Evolutionary conservation across 2,797 vertebrate species (phyloP).

Genomic region (Acrossocheilus fasciatus): DNA sequence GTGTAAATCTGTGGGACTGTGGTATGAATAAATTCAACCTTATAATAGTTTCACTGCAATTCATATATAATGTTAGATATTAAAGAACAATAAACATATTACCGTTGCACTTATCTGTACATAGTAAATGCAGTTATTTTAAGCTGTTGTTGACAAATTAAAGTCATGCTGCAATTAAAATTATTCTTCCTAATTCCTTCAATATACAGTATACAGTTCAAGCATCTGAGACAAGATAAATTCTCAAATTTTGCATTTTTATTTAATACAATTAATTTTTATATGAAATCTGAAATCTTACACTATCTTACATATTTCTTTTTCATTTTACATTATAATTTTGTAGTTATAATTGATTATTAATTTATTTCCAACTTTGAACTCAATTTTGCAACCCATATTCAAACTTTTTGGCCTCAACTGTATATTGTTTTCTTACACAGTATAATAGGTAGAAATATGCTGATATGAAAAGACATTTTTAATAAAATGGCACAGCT

Average conservation of each 20-base stretch:
- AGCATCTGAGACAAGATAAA: too few species aligned
- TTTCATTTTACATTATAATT: not conserved
- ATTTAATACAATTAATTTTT: not conserved
- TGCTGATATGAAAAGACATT: not conserved
- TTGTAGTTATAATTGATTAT: not conserved
- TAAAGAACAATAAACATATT: too few species aligned
- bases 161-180: not conserved
- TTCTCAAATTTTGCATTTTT: not conserved
- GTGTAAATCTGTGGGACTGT: too few species aligned
- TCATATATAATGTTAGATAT: too few species aligned
- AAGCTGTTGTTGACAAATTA: too few species aligned
- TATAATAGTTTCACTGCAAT: too few species aligned
- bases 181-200: too few species aligned
- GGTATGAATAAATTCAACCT: too few species aligned
- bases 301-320: not conserved
- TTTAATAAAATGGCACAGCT: not conserved
- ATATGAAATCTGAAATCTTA: not conserved
- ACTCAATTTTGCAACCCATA: not conserved
- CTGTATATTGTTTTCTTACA: not conserved
- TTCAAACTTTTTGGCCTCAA: not conserved
- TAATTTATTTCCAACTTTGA: not conserved
- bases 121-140: too few species aligned
- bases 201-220: too few species aligned
- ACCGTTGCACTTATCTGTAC: too few species aligned
- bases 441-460: not conserved